Evolutionary conservation across 37 sponge, comb jelly and placozoan genomes (phyloP), one percentile per base, ranked within the genome.

Genomic region (Beroe ovata): DNA sequence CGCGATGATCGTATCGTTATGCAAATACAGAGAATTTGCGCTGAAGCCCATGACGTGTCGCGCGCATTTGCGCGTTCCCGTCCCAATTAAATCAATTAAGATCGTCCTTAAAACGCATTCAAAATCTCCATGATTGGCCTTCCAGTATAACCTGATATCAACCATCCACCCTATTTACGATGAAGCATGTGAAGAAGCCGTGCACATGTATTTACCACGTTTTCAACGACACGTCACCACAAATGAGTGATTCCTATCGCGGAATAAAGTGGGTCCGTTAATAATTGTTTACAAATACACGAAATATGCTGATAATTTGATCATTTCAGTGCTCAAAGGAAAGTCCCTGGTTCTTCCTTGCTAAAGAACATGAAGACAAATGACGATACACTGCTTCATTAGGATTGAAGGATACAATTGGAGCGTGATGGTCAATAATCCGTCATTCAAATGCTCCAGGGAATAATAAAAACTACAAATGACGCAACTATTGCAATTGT

Each of bases 271-370:
- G 11, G 59, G n/a, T n/a, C 6, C 54, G 54, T 11, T 47, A 47
- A 6, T 16, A 16, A 47, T 16, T 47, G 54, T 6, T 16, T 11
- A 16, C 11, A 47, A 47, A 16, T 16, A 47, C 11, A 47, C 11
- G 11, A 47, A 47, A 16, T 47, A 61, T 61, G 28, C 6, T 61
- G 22, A 61, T 26, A 61, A 26, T 25, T 61, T 16, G 6, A 32
- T 29, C 20, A 77, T 77, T 42, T 77, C 84, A 77, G 84, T 77
- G 42, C 84, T 77, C 28, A 77, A 77, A 40, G 84, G 84, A 77
- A 77, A 77, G 54, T 40, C 47, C 23, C 84, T 77, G 84, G 84
- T 77, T 3, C 54, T 77, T 0, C 84, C 84, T 26, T 77, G 84
- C 54, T 77, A 77, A 36, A 40, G 8, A 37, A 14, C 35, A 30